Evolutionary conservation across 2,113 vertebrate species (phyloP).

Genomic region (Hemichromis elongatus): DNA sequence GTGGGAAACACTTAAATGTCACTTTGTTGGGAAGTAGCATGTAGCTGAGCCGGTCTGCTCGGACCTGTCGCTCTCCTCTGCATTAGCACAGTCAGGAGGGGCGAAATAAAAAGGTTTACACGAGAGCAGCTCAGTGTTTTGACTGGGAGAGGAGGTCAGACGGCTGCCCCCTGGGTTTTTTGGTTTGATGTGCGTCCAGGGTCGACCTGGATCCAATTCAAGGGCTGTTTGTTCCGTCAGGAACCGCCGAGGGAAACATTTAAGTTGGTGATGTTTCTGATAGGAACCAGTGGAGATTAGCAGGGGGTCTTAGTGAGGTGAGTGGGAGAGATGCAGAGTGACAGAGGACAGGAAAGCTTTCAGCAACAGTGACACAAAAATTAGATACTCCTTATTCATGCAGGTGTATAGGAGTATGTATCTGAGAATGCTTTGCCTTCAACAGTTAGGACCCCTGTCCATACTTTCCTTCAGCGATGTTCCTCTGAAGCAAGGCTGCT

Average conservation of each 20-base stretch:
- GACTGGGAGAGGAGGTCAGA: slow-evolving; percentile 82
- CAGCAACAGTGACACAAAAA: neutral
- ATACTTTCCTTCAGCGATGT: neutral
- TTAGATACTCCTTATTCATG: neutral
- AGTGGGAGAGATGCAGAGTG: neutral
- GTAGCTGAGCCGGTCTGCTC: neutral
- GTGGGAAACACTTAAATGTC: neutral
- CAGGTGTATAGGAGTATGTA: neutral
- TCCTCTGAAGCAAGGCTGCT: neutral
- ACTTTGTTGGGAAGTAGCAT: neutral
- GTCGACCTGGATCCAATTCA: slow-evolving; percentile 77
- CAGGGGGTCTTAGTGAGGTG: neutral
- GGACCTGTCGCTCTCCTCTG: neutral
- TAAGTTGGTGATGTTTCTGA: slow-evolving; percentile 76
- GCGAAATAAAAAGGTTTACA: slow-evolving; percentile 67
- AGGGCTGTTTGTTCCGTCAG: slow-evolving; percentile 67
- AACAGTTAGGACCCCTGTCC: neutral
- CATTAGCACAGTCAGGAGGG: slow-evolving; percentile 68
- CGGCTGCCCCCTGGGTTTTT: slow-evolving; percentile 53
- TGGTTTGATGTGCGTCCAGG: slow-evolving; percentile 82
- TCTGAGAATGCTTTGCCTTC: neutral
- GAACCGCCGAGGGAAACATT: slow-evolving; percentile 88
- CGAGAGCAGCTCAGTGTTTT: slow-evolving; percentile 82
- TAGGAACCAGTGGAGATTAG: slow-evolving; percentile 59
- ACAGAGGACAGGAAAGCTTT: neutral